phyloP scores from a whole-genome alignment of 1,140 invertebrate genomes.

The Tyrophagus putrescentiae region DNA sequence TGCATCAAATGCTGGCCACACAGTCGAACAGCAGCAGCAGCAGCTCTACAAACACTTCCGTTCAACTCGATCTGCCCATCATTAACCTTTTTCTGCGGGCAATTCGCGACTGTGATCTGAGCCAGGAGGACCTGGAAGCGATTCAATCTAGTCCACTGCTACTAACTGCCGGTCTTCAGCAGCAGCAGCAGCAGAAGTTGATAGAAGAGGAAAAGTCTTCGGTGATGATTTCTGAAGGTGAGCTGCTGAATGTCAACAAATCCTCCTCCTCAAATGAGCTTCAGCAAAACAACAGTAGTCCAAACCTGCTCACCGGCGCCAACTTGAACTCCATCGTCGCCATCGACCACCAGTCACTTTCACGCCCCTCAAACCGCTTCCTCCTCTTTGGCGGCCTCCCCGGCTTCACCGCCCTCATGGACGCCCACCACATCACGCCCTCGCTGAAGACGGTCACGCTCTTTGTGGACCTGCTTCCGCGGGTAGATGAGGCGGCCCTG shows the following conservation, averaged over 20 bases:
- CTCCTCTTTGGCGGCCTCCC: slow-evolving; percentile 59
- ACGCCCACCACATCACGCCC: slow-evolving; percentile 46
- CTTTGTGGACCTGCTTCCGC: slow-evolving; percentile 51
- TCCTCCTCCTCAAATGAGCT: background rate
- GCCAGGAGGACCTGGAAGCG: slow-evolving; percentile 20
- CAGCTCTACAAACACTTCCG: too few relatives aligned
- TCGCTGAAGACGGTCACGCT: slow-evolving; percentile 61
- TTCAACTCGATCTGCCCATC: slow-evolving; percentile 44
- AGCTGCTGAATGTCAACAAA: background rate
- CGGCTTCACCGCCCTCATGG: slow-evolving; percentile 58
- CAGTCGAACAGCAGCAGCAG: slow-evolving; percentile 45
- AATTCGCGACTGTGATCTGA: slow-evolving; percentile 63
- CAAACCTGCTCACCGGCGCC: background rate
- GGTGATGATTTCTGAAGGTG: background rate
- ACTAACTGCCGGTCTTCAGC: too few relatives aligned
- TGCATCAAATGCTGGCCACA: slow-evolving; percentile 56
- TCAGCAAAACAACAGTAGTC: background rate
- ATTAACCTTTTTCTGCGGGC: slow-evolving; percentile 66
- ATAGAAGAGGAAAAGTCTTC: background rate
- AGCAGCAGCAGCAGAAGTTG: background rate
- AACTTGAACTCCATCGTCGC: background rate
- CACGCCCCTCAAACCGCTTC: slow-evolving; percentile 34
- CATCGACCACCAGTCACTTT: slow-evolving; percentile 22
- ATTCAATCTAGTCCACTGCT: slow-evolving; percentile 20
- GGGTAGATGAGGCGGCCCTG: slow-evolving; percentile 51